phyloP scores from a whole-genome alignment of 2,888 invertebrate species.

The Atherix ibis region DNA sequence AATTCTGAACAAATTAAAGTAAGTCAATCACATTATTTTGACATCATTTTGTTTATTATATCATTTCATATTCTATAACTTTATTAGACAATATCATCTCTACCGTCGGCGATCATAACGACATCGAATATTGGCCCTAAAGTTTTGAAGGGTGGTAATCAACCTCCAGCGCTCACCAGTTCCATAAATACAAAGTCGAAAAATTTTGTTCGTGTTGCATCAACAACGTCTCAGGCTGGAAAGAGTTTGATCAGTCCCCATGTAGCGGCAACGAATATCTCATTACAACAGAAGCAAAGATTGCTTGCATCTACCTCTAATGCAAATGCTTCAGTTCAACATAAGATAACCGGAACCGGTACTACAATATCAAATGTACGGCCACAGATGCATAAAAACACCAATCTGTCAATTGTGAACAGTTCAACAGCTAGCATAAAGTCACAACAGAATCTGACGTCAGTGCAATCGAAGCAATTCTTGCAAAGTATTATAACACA shows the following conservation, averaged over 20 bases:
- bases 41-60: neutral
- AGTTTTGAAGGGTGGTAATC: constrained; percentile 8
- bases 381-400: constrained; percentile 14
- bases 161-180: constrained; percentile 8
- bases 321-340: constrained; percentile 10
- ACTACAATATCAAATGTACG: constrained; percentile 10
- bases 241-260: constrained; percentile 14
- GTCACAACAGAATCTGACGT: constrained; percentile 24
- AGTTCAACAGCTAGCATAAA: constrained; percentile 10
- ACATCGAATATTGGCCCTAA: constrained; percentile 9
- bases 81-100: constrained; percentile 6
- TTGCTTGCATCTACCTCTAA: neutral
- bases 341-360: constrained; percentile 4
- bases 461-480: constrained; percentile 28
- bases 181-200: constrained; percentile 7
- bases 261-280: constrained; percentile 11
- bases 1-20: constrained; percentile 14
- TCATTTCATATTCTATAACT: neutral
- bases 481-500: constrained; percentile 21
- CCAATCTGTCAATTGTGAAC: constrained; percentile 15
- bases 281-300: constrained; percentile 11
- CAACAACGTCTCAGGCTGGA: constrained; percentile 11
- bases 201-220: constrained; percentile 10
- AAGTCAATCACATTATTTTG: constrained; percentile 23
- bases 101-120: constrained; percentile 6